Conservation (phyloP, 2,113 vertebrate species). For the Ciconia boyciana region DNA sequence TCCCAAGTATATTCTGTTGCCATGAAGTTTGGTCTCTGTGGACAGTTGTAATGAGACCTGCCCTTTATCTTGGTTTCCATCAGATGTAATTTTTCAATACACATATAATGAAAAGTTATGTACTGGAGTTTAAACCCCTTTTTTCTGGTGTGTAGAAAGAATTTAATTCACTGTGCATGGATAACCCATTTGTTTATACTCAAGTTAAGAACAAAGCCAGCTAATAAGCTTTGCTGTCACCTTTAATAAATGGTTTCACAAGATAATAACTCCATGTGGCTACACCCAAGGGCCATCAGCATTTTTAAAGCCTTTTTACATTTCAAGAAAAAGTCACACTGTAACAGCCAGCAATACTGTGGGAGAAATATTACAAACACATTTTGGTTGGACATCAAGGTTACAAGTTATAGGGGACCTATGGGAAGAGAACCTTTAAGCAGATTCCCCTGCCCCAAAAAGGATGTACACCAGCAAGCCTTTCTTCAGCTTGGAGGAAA, state of each 20-base stretch:
- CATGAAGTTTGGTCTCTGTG: neutral
- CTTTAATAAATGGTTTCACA: slow-evolving; percentile 51
- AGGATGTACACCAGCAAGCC: neutral
- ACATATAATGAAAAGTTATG: neutral
- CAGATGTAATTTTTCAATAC: neutral
- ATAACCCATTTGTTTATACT: slow-evolving; percentile 32
- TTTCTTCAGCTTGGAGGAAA: neutral
- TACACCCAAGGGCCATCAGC: slow-evolving; percentile 37
- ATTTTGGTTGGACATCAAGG: neutral
- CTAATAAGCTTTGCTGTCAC: slow-evolving; percentile 51
- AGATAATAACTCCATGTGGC: slow-evolving; percentile 4
- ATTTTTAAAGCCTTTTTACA: neutral
- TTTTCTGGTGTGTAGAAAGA: neutral
- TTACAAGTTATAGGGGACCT: neutral
- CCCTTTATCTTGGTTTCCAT: neutral
- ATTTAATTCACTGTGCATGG: neutral
- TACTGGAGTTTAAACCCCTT: neutral
- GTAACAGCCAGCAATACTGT: neutral
- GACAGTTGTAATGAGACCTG: neutral
- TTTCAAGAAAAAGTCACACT: neutral
- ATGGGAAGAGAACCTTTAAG: neutral
- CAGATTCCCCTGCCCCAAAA: neutral
- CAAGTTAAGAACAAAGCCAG: slow-evolving; percentile 40
- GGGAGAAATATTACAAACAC: neutral
- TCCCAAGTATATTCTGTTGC: neutral